A percentile compares a stretch with the other conserved stretches of the same genome.
These are phyloP conservation scores for Drosophila willistoni DNA, from an alignment of 1,140 invertebrate genomes.

Conservation along the genomic window DNA sequence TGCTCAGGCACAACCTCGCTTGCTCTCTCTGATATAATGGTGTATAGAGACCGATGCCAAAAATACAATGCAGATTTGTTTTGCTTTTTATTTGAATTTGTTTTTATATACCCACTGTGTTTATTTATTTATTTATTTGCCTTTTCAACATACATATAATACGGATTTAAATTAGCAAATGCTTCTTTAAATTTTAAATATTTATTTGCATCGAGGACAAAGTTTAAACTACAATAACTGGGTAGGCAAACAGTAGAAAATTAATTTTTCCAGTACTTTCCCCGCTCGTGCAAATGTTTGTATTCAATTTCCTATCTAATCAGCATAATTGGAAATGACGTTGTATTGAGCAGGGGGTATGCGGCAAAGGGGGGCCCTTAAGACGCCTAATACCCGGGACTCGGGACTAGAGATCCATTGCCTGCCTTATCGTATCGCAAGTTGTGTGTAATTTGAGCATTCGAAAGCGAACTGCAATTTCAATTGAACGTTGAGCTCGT, in stretches of 20 bases:
- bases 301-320: constrained; percentile 40
- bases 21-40: constrained; percentile 14
- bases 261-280: constrained; percentile 6
- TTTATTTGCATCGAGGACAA: not conserved
- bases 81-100: not conserved
- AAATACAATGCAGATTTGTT: constrained; percentile 17
- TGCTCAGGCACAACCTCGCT: constrained; percentile 27
- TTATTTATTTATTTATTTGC: not conserved
- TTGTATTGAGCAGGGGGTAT: not conserved
- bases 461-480: constrained; percentile 23
- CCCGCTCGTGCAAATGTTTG: not conserved
- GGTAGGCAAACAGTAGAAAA: not conserved
- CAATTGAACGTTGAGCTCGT: constrained; percentile 29
- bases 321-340: constrained; percentile 39
- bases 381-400: constrained; percentile 14
- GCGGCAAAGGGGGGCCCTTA: not conserved
- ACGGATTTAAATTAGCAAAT: not conserved
- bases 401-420: constrained; percentile 1
- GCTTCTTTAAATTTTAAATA: not conserved
- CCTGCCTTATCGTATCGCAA: constrained; percentile 36
- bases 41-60: constrained; percentile 58
- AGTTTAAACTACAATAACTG: not conserved
- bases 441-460: constrained; percentile 43
- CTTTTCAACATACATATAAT: constrained; percentile 5
- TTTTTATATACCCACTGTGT: not conserved